Evolutionary conservation across 2,113 vertebrate species (phyloP).

Genomic region (Etia nguti): DNA sequence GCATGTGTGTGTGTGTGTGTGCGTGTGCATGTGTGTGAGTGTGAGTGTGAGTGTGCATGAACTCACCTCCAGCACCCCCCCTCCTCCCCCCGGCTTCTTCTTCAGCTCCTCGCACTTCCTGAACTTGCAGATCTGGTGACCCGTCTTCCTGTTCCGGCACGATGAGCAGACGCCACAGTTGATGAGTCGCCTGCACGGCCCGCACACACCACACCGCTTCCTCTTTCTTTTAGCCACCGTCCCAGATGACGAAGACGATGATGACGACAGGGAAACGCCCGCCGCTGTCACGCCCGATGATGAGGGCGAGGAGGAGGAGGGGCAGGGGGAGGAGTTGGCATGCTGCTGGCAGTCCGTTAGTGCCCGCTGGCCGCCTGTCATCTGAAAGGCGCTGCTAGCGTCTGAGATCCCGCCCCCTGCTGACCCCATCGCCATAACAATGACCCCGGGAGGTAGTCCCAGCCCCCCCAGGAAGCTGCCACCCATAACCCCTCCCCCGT

Average conservation of each 20-base stretch:
- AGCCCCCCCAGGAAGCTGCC: slow-evolving; percentile 86
- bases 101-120: slow-evolving; percentile 98
- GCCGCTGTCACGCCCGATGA: slow-evolving; percentile 52
- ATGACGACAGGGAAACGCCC: slow-evolving; percentile 41
- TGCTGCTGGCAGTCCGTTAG: slow-evolving; percentile 90
- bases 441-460: slow-evolving; percentile 89
- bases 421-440: slow-evolving; percentile 92
- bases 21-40: neutral
- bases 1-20: neutral
- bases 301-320: slow-evolving; percentile 64
- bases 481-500: slow-evolving; percentile 82
- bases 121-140: slow-evolving; percentile 99
- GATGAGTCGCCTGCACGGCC: slow-evolving; percentile 91
- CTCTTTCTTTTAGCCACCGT: slow-evolving; percentile 87
- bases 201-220: slow-evolving; percentile 92
- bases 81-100: slow-evolving; percentile 89
- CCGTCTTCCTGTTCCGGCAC: slow-evolving; percentile 94
- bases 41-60: neutral
- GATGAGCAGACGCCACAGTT: slow-evolving; percentile 97
- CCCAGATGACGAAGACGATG: slow-evolving; percentile 35
- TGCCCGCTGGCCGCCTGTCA: slow-evolving; percentile 74
- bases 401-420: slow-evolving; percentile 75
- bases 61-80: slow-evolving; percentile 83
- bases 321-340: slow-evolving; percentile 71
- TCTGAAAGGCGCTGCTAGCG: slow-evolving; percentile 84